Evolutionary conservation across 2,113 vertebrate genomes (phyloP).

Genomic region (Oophaga pumilio): DNA sequence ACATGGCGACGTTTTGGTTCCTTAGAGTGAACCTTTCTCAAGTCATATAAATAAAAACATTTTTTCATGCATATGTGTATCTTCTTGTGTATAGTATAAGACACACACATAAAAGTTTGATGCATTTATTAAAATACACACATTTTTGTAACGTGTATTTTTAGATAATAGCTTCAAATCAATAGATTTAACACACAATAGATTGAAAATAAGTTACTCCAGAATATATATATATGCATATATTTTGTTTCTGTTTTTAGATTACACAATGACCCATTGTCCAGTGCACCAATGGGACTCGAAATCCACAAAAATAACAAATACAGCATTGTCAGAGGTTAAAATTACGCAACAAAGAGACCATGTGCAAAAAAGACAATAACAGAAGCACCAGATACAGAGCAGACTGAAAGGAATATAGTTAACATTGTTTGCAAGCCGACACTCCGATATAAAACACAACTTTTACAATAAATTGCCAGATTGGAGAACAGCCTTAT

Average conservation of each 20-base stretch:
- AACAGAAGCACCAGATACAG: conserved; percentile 59
- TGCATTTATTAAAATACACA: conserved; percentile 86
- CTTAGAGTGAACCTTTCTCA: too few species aligned
- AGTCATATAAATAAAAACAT: too few species aligned
- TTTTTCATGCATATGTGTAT: too few species aligned
- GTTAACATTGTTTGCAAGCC: conserved; percentile 62
- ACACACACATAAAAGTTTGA: conserved; percentile 81
- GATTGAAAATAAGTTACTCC: conserved; percentile 78
- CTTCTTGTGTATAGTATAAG: conserved; percentile 63
- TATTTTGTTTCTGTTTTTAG: conserved; percentile 70
- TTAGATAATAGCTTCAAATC: conserved; percentile 64
- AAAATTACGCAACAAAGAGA: conserved; percentile 85
- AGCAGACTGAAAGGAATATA: conserved; percentile 73
- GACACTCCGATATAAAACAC: conserved; percentile 67
- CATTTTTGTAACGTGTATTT: conserved; percentile 77
- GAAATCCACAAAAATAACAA: conserved; percentile 78
- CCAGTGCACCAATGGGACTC: conserved; percentile 84
- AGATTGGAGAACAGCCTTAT: neutral
- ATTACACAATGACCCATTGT: conserved; percentile 85
- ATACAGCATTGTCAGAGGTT: conserved; percentile 83
- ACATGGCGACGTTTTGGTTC: too few species aligned
- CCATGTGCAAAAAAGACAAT: conserved; percentile 68
- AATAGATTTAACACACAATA: conserved; percentile 66
- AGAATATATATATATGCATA: conserved; percentile 82
- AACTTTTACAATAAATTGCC: conserved; percentile 63